These are phyloP conservation scores for Helicoverpa armigera DNA, from an alignment of 1,140 invertebrate species.

Conservation along the genomic window DNA sequence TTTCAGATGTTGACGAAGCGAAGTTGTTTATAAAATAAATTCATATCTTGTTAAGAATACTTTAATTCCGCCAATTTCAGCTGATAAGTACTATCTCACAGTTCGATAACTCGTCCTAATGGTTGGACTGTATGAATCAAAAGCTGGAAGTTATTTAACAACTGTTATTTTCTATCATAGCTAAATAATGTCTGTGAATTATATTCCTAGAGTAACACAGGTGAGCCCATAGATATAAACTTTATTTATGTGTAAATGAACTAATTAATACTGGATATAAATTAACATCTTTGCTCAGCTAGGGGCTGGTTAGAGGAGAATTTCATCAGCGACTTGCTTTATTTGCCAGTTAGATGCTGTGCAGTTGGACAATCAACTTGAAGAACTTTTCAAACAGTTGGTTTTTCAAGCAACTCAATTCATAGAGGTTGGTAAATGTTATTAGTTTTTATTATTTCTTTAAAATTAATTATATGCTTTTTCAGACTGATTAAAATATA, in stretches of 20 bases:
- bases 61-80: neutral
- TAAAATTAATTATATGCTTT: neutral
- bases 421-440: conserved; percentile 80
- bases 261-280: neutral
- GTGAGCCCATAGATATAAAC: conserved; percentile 51
- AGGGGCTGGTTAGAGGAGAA: too few relatives aligned
- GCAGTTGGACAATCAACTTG: conserved; percentile 87
- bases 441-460: neutral
- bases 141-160: neutral
- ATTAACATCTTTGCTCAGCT: neutral
- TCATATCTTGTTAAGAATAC: neutral
- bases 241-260: neutral
- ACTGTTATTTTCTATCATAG: neutral
- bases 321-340: neutral
- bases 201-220: conserved; percentile 80
- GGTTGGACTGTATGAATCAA: neutral
- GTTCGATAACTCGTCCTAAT: neutral
- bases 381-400: conserved; percentile 86
- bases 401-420: conserved; percentile 85
- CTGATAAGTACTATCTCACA: neutral
- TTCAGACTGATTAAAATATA: neutral
- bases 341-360: conserved; percentile 86
- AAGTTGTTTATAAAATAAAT: too few relatives aligned
- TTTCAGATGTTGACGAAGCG: too few relatives aligned
- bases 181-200: conserved; percentile 72